Evolutionary conservation across 2,888 invertebrate species (phyloP), one percentile per base, ranked within the genome.

Genomic region (Drosophila glabriapex): DNA sequence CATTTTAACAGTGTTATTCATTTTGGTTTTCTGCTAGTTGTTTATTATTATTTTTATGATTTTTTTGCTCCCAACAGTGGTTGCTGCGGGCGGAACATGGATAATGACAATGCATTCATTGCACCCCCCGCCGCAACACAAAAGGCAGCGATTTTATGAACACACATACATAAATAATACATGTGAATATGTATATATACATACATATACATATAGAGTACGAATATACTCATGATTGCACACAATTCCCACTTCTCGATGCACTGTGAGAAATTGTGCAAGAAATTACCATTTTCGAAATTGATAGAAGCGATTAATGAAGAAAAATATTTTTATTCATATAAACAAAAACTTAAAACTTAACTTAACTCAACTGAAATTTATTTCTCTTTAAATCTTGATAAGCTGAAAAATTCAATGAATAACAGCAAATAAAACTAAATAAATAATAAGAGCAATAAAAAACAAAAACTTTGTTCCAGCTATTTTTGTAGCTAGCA

Each of bases 1-100:
- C 64, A 78, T 80, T 82, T 80, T 66, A 80, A 68, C 71, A 70
- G 73, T 77, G 69, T 82, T 79, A 83, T 84, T 84, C 77, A 82
- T 75, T 83, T 84, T 68, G 66, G 63, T 54, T 76, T 76, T 64
- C 62, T 50, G 29, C 5, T 41, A 25, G 25, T 46, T 43, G 12
- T 43, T 62, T 33, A 19, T 65, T 29, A 33, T 56, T 22, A 14
- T 68, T 29, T 53, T 41, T 22, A 10, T 56, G 31, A n/a, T 25
- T 10, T 31, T 25, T 10, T 25, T 43, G n/a, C 41, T 10, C 0
- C 39, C 39, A 9, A n/a, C n/a, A n/a, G n/a, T 37, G 46, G 46
- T n/a, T 46, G 35, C 46, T 55, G 49, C 31, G 53, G 64, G 59
- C 22, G 67, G 43, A 16, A 49, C 46, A 39, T 41, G 60, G 55